These are phyloP conservation scores for Epizoanthus ramosus DNA, from an alignment of 92 coral and sea anemone species.

Conservation along the genomic window DNA sequence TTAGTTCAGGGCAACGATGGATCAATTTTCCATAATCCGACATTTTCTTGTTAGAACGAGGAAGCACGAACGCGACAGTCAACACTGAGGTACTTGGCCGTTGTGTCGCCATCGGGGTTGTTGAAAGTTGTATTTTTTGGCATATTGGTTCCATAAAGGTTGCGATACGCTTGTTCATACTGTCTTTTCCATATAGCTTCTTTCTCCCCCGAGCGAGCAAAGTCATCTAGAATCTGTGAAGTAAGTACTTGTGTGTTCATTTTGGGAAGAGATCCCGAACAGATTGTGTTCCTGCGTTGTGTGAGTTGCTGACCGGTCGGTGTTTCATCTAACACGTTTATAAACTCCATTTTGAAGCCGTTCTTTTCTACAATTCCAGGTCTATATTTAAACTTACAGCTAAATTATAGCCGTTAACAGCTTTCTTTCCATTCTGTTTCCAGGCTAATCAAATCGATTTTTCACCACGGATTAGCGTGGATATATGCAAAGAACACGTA, in stretches of 20 bases:
- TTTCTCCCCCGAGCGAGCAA: constrained; percentile 30
- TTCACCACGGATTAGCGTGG: background rate
- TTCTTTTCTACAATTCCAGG: background rate
- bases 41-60: constrained; percentile 10
- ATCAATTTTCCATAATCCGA: background rate
- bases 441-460: constrained; percentile 2
- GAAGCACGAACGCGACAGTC: constrained; percentile 26
- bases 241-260: constrained; percentile 30
- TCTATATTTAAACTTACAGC: background rate
- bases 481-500: background rate
- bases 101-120: constrained; percentile 17
- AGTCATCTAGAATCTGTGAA: constrained; percentile 39
- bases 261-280: constrained; percentile 27
- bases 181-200: constrained; percentile 35
- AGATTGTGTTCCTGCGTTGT: constrained; percentile 30
- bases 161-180: constrained; percentile 40
- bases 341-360: constrained; percentile 23
- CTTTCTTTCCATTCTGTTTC: background rate
- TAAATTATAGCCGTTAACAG: background rate
- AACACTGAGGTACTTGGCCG: constrained; percentile 35
- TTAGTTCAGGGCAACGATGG: background rate
- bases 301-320: constrained; percentile 38
- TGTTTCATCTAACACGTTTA: constrained; percentile 25
- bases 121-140: constrained; percentile 28
- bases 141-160: constrained; percentile 30